A percentile compares a stretch with the other conserved stretches of the same genome.
These are phyloP conservation scores for Lampropteryx suffumata DNA, from an alignment of 2,888 invertebrate genomes.

Conservation along the genomic window DNA sequence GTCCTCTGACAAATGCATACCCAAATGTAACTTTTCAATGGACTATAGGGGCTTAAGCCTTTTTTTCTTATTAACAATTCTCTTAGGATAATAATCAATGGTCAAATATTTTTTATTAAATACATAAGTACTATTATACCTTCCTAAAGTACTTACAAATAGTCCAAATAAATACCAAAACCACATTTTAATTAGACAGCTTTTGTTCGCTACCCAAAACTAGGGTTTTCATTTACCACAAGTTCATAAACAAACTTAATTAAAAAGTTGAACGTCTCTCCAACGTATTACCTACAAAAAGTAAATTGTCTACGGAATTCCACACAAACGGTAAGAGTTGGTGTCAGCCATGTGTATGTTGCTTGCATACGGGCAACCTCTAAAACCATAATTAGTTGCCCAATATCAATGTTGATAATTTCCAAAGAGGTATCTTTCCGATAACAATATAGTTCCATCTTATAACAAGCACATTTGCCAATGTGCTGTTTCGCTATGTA, in stretches of 20 bases:
- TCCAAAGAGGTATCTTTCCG: too few species aligned
- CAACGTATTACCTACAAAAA: conserved; percentile 16
- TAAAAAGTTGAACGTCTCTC: conserved; percentile 12
- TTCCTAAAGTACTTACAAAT: background rate
- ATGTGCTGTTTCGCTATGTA: too few species aligned
- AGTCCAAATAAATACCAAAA: background rate
- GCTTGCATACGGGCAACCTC: conserved; percentile 5
- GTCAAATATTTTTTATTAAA: too few species aligned
- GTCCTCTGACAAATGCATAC: too few species aligned
- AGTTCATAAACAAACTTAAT: conserved; percentile 22
- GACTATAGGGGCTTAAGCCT: too few species aligned
- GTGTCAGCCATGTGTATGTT: conserved; percentile 52
- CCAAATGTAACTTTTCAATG: too few species aligned
- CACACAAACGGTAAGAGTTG: conserved; percentile 30
- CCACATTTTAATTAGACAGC: conserved; percentile 14
- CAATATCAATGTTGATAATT: background rate
- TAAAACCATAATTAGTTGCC: background rate
- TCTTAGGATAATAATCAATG: too few species aligned
- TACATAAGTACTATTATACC: too few species aligned
- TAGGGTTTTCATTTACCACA: conserved; percentile 12
- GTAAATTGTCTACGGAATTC: conserved; percentile 22
- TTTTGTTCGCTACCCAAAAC: background rate
- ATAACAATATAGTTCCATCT: too few species aligned
- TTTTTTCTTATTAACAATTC: too few species aligned
- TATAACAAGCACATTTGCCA: too few species aligned